Evolutionary conservation across 23 tunicate genomes (phyloP).

Genomic region (Halocynthia aurantium): DNA sequence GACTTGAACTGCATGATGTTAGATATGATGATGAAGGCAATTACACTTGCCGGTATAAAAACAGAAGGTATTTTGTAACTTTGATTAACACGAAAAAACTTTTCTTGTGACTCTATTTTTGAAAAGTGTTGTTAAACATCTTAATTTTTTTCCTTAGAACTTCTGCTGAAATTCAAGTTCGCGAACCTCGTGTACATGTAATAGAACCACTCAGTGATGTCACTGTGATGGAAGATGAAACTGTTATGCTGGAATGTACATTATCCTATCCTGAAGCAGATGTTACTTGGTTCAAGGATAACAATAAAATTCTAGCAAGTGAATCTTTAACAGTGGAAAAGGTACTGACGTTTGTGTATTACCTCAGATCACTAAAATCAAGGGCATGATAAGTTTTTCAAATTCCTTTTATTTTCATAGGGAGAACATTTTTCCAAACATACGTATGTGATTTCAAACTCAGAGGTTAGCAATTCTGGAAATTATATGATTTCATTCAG

Average conservation of each 20-base stretch:
- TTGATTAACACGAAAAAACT: too few species aligned
- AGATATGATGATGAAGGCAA: constrained; percentile 57
- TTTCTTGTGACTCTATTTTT: too few species aligned
- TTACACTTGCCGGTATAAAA: constrained; percentile 45
- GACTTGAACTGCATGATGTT: constrained; percentile 20
- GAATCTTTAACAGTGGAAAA: constrained; percentile 1
- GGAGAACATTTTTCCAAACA: constrained; percentile 23
- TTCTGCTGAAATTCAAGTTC: constrained; percentile 35
- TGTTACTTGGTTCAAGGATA: constrained; percentile 42
- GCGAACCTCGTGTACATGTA: constrained; percentile 41
- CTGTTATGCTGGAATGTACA: constrained; percentile 22
- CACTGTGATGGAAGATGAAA: constrained; percentile 15
- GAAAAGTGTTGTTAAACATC: neutral
- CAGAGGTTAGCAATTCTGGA: constrained; percentile 3
- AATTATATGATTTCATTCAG: constrained; percentile 12
- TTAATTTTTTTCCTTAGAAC: constrained; percentile 24
- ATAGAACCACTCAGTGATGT: constrained; percentile 23
- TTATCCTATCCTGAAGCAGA: constrained; percentile 31
- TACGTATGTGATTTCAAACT: neutral
- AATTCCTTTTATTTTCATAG: constrained; percentile 1
- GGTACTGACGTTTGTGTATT: neutral
- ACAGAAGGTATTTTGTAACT: constrained; percentile 34
- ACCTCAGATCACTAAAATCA: too few species aligned
- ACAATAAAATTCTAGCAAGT: constrained; percentile 10
- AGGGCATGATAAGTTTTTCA: neutral